Conservation (phyloP, 2,797 vertebrate genomes). For the Borostomias antarcticus region DNA sequence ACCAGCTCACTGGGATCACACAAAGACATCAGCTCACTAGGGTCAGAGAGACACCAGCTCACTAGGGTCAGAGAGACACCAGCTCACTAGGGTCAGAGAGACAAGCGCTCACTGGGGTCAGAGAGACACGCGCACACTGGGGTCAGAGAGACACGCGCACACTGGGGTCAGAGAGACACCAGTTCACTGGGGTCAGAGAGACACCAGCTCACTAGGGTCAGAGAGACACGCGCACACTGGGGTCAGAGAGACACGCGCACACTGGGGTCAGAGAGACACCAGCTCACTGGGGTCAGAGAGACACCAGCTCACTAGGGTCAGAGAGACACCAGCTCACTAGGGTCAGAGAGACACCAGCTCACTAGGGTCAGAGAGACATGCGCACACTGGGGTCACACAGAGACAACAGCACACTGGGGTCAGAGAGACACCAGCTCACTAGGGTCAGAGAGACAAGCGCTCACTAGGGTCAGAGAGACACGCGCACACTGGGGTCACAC, state of each 20-base stretch:
- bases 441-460: constrained; percentile 71
- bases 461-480: constrained; percentile 48
- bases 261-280: constrained; percentile 45
- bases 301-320: constrained; percentile 64
- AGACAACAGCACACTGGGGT: constrained; percentile 66
- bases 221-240: constrained; percentile 34
- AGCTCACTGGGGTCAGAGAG: constrained; percentile 67
- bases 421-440: constrained; percentile 1
- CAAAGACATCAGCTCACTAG: constrained; percentile 71
- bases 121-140: too few relatives aligned
- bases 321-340: constrained; percentile 2
- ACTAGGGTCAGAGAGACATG: constrained; percentile 44
- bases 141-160: constrained; percentile 69
- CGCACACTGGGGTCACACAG: too few relatives aligned
- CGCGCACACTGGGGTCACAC: too few relatives aligned
- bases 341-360: constrained; percentile 70
- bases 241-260: constrained; percentile 69
- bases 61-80: constrained; percentile 71
- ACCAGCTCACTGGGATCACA: too few relatives aligned
- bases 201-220: constrained; percentile 64
- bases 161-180: constrained; percentile 45
- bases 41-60: not conserved
- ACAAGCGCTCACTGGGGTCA: too few relatives aligned
- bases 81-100: constrained; percentile 56
- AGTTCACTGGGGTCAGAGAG: constrained; percentile 67